phyloP scores from a whole-genome alignment of 2,888 invertebrate species.

The Nomada fabriciana region DNA sequence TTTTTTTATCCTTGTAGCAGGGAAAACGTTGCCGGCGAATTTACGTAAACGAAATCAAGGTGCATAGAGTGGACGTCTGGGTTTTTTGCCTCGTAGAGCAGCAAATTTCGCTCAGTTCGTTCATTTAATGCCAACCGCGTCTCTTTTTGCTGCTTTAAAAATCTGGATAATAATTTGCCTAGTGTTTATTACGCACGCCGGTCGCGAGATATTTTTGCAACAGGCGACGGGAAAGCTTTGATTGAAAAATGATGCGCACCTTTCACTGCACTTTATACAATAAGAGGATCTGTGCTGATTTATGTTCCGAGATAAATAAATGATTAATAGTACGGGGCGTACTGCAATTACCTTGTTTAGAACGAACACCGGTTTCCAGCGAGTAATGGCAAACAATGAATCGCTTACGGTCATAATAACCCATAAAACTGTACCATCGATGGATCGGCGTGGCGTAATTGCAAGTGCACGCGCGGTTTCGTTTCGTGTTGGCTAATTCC shows the following conservation, averaged over 20 bases:
- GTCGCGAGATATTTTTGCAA: too few species aligned
- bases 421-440: slow-evolving; percentile 45
- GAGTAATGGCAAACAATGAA: neutral
- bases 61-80: neutral
- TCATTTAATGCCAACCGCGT: slow-evolving; percentile 36
- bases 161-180: slow-evolving; percentile 35
- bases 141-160: neutral
- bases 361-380: neutral
- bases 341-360: neutral
- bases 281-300: neutral
- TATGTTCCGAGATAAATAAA: neutral
- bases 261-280: neutral
- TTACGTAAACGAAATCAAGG: slow-evolving; percentile 41
- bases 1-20: neutral
- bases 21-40: slow-evolving; percentile 36
- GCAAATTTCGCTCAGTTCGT: slow-evolving; percentile 44
- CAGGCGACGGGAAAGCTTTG: neutral
- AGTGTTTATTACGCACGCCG: slow-evolving; percentile 6
- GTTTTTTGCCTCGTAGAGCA: slow-evolving; percentile 20
- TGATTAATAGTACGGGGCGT: too few species aligned
- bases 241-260: neutral
- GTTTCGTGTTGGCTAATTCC: slow-evolving; percentile 50
- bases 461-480: slow-evolving; percentile 46
- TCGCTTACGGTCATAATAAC: slow-evolving; percentile 26
- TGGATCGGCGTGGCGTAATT: slow-evolving; percentile 32